phyloP scores from a whole-genome alignment of 2,888 invertebrate genomes.

The Rugalucina vietnamica region DNA sequence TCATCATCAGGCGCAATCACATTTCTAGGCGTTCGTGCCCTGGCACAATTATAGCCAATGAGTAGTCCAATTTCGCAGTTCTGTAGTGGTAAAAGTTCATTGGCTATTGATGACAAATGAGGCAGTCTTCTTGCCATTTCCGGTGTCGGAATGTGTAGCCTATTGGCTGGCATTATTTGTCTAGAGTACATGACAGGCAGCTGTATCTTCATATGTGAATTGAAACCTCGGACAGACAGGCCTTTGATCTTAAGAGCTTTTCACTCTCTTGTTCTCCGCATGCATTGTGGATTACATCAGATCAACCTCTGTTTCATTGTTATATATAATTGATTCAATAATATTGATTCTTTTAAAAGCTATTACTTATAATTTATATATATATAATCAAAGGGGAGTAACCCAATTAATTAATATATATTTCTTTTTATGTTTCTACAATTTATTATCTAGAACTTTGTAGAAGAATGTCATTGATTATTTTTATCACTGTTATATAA shows the following conservation, averaged over 20 bases:
- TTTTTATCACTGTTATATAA: too few species aligned
- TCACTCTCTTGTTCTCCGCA: conserved; percentile 19
- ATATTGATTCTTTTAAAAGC: too few species aligned
- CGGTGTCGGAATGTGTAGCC: conserved; percentile 60
- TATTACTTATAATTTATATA: too few species aligned
- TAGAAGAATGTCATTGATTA: too few species aligned
- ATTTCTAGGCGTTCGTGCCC: conserved; percentile 46
- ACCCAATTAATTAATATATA: too few species aligned
- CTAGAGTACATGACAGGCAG: conserved; percentile 54
- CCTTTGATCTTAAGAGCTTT: conserved; percentile 19
- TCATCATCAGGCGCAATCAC: conserved; percentile 19
- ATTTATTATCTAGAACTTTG: too few species aligned
- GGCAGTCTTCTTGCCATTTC: conserved; percentile 55
- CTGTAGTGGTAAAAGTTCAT: conserved; percentile 31
- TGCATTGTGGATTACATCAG: conserved; percentile 54
- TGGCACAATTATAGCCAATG: conserved; percentile 45
- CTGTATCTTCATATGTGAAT: conserved; percentile 11
- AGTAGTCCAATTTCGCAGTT: conserved; percentile 60
- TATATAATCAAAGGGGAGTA: too few species aligned
- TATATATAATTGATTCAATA: too few species aligned
- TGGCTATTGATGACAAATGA: conserved; percentile 50
- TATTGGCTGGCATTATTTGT: conserved; percentile 54
- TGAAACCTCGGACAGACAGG: conserved; percentile 43
- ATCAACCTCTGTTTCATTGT: conserved; percentile 11
- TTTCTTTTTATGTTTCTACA: too few species aligned